phyloP scores from a whole-genome alignment of 2,797 vertebrate genomes.

The Sphenodon punctatus region DNA sequence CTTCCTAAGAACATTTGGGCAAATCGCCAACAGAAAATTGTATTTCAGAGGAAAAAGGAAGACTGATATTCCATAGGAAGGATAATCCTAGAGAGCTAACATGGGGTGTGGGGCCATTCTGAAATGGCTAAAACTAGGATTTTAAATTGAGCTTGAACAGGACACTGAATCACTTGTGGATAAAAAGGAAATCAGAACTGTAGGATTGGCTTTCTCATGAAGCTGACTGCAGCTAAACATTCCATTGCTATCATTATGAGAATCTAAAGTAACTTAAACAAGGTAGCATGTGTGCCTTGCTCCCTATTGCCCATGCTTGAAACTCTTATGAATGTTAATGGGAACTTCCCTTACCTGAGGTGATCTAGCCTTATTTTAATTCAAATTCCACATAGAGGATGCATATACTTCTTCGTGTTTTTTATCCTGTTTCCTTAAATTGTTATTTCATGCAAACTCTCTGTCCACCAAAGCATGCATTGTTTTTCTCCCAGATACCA shows the following conservation, averaged over 20 bases:
- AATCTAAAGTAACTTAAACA: not conserved
- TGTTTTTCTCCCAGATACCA: too few species aligned
- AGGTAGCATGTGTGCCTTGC: not conserved
- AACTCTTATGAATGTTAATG: not conserved
- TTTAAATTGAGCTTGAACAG: constrained; percentile 14
- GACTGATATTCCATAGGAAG: constrained; percentile 39
- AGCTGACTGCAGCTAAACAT: not conserved
- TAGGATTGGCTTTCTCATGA: not conserved
- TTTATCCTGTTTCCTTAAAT: too few species aligned
- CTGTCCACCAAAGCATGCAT: too few species aligned
- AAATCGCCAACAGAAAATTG: constrained; percentile 70
- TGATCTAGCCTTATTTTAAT: too few species aligned
- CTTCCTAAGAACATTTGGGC: constrained; percentile 66
- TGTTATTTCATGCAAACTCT: too few species aligned
- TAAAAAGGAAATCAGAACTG: not conserved
- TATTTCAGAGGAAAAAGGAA: constrained; percentile 59
- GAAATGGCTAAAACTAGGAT: constrained; percentile 26
- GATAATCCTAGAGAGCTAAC: constrained; percentile 55
- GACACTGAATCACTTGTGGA: not conserved
- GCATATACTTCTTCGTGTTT: too few species aligned
- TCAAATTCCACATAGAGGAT: too few species aligned
- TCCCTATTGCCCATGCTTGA: not conserved
- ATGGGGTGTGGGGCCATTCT: constrained; percentile 24
- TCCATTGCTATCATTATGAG: not conserved
- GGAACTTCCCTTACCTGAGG: not conserved